A percentile compares a stretch with the other conserved stretches of the same genome.
Evolutionary conservation across 2,797 vertebrate species (phyloP).

Genomic region (Dicrostonyx torquatus): DNA sequence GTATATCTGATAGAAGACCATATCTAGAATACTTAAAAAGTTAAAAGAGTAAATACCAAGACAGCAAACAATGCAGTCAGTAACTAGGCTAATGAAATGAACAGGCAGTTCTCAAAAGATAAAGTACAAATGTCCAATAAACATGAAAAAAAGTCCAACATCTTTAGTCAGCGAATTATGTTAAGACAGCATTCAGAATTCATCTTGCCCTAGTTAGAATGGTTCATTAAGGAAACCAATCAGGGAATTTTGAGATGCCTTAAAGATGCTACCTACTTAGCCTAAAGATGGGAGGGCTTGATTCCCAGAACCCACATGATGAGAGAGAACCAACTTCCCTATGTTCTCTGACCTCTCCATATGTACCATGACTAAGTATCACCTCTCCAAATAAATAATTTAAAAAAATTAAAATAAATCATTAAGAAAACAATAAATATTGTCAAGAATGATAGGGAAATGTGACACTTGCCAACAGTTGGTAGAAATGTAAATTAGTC

Average conservation of each 20-base stretch:
- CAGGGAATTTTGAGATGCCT: neutral
- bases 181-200: neutral
- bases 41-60: neutral
- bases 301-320: neutral
- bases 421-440: neutral
- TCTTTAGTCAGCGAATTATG: neutral
- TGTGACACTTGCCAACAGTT: neutral
- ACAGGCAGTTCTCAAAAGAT: neutral
- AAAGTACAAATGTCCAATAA: neutral
- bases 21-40: neutral
- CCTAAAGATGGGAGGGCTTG: neutral
- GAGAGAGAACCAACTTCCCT: neutral
- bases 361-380: neutral
- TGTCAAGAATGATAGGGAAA: neutral
- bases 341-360: neutral
- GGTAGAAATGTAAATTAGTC: neutral
- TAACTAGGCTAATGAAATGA: neutral
- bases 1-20: neutral
- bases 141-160: neutral
- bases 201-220: neutral
- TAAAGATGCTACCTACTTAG: neutral
- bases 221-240: neutral
- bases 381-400: neutral
- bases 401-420: no score
- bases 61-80: neutral